phyloP scores from a whole-genome alignment of 2,113 vertebrate genomes.

The Oryzias curvinotus region DNA sequence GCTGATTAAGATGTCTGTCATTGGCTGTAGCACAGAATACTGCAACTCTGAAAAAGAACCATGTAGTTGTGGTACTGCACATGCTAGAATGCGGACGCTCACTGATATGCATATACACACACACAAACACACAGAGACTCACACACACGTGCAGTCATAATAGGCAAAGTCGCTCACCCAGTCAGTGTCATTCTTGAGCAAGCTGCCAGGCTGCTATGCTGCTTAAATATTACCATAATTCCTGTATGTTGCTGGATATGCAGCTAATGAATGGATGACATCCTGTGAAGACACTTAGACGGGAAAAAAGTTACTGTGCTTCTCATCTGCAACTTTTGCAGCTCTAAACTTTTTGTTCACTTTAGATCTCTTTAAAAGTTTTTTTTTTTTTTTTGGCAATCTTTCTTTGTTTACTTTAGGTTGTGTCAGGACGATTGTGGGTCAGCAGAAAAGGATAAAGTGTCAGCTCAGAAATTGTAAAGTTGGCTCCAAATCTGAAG shows the following conservation, averaged over 20 bases:
- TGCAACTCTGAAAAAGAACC: slow-evolving; percentile 59
- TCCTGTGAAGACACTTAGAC: slow-evolving; percentile 60
- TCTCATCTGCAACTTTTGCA: slow-evolving; percentile 13
- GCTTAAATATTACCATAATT: slow-evolving; percentile 73
- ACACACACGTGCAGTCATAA: slow-evolving; percentile 52
- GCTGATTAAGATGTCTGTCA: slow-evolving; percentile 68
- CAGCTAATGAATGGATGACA: slow-evolving; percentile 71
- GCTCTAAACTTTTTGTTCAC: slow-evolving; percentile 9
- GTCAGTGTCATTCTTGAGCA: slow-evolving; percentile 66
- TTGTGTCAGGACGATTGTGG: background rate
- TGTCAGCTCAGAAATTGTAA: background rate
- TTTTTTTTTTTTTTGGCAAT: background rate
- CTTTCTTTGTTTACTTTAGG: background rate
- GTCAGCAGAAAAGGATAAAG: slow-evolving; percentile 23
- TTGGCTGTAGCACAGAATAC: slow-evolving; percentile 61
- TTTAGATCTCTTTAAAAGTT: slow-evolving; percentile 3
- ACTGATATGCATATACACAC: slow-evolving; percentile 46
- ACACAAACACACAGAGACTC: slow-evolving; percentile 17
- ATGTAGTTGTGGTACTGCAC: slow-evolving; percentile 69
- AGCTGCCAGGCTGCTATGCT: slow-evolving; percentile 66
- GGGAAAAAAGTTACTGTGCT: slow-evolving; percentile 40
- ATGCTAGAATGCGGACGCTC: slow-evolving; percentile 70
- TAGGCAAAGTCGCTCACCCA: slow-evolving; percentile 57
- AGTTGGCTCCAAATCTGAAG: slow-evolving; percentile 18
- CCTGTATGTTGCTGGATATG: slow-evolving; percentile 63